Conservation (phyloP, 2,113 vertebrate species). For the Sinocyclocheilus maitianheensis region DNA sequence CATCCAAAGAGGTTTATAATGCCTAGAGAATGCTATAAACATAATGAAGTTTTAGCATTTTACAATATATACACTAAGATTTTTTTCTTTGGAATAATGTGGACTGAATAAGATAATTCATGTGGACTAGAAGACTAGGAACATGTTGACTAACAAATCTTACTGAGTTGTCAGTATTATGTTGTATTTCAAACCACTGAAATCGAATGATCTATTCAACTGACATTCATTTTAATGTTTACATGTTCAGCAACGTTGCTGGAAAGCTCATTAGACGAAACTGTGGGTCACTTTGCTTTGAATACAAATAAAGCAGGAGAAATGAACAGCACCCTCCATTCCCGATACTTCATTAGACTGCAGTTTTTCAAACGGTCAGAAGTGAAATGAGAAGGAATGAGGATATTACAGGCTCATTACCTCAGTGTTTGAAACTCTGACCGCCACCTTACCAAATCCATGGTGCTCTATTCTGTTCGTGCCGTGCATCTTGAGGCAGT, state of each 20-base stretch:
- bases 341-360: constrained; percentile 40
- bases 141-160: neutral
- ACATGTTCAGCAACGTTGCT: neutral
- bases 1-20: neutral
- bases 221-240: neutral
- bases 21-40: constrained; percentile 2
- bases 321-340: constrained; percentile 39
- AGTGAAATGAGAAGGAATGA: constrained; percentile 50
- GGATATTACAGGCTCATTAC: constrained; percentile 43
- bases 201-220: neutral
- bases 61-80: neutral
- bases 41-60: neutral
- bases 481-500: neutral
- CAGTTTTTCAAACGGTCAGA: constrained; percentile 39
- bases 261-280: neutral
- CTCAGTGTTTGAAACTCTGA: constrained; percentile 15
- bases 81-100: constrained; percentile 6
- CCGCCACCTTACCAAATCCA: constrained; percentile 38
- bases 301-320: constrained; percentile 41
- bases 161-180: neutral
- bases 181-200: neutral
- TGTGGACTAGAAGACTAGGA: neutral
- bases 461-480: neutral
- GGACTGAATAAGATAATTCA: neutral
- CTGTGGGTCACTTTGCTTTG: constrained; percentile 9